A percentile compares a stretch with the other conserved stretches of the same genome.
phyloP scores from a whole-genome alignment of 2,113 vertebrate species.

The Carassius auratus region DNA sequence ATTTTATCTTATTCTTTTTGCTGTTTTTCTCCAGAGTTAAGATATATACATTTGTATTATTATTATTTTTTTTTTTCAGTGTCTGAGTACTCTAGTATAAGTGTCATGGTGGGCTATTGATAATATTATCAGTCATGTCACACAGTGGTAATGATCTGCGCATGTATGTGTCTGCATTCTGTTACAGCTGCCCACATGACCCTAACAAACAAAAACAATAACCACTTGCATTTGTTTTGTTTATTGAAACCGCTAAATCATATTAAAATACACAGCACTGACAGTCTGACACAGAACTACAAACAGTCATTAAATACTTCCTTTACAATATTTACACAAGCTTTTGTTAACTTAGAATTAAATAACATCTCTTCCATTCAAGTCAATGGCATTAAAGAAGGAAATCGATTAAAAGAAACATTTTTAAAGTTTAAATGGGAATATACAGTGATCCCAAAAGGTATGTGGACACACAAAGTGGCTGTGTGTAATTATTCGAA shows the following conservation, averaged over 20 bases:
- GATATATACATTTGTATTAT: too few relatives aligned
- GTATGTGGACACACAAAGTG: neutral
- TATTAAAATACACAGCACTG: neutral
- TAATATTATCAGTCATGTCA: neutral
- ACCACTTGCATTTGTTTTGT: conserved; percentile 11
- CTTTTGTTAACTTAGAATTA: conserved; percentile 60
- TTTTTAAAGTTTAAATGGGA: neutral
- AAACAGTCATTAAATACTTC: neutral
- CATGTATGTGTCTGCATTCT: neutral
- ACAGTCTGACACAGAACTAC: neutral
- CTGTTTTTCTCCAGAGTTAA: too few relatives aligned
- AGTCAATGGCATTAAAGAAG: conserved; percentile 49
- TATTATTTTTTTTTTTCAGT: too few relatives aligned
- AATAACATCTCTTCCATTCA: conserved; percentile 66
- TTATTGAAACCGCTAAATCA: conserved; percentile 10
- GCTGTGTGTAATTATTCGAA: neutral
- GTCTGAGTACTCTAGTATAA: too few relatives aligned
- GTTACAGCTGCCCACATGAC: too few relatives aligned
- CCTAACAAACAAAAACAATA: neutral
- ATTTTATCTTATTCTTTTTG: too few relatives aligned
- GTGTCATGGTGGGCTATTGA: neutral
- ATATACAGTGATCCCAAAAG: neutral
- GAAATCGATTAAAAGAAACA: conserved; percentile 21
- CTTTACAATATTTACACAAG: conserved; percentile 58
- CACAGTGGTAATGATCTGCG: neutral